Base-by-base conservation (phyloP, 2,113 vertebrate species). In the Panthera tigris region DNA sequence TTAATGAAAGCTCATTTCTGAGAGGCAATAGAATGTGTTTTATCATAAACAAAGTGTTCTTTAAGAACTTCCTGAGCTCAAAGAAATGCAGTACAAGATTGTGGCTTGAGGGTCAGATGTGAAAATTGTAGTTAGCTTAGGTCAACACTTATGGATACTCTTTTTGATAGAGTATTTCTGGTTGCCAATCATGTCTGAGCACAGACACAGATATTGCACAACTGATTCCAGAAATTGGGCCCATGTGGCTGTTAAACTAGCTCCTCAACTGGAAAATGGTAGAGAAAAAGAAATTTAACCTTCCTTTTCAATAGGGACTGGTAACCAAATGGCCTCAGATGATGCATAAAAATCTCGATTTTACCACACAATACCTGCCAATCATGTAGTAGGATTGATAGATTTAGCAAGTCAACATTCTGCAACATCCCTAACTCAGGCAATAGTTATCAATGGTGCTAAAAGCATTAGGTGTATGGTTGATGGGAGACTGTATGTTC, bases 241-340 rank as follows among this genome's bases (percentile, higher is more conserved):
- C 68, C 55, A 74, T 45, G n/a, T 36, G 31, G 23, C 36, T 82
- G 52, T 45, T 66, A 73, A 88, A 88, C n/a, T 88, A 82, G 55
- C n/a, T 92, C 29, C 29, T 81, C 88, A 74, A 57, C 45, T 88
- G 41, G 66, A 92, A 87, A 95, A 87, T 84, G 71, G 80, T 45
- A 48, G 76, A 95, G 57, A n/a, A 27, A 87, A 94, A 48, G 74
- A 80, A 89, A 90, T 78, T 57, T 25, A 95, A 95, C 36, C 57
- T 68, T 21, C 31, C 36, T 95, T 91, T 91, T 71, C 16, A 55
- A 13, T 19, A 78, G 81, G 13, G 48, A 69, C 71, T 31, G 11
- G 36, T 83, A 74, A 83, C 19, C 50, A 89, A 76, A 93, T 12
- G 79, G 48, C 29, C 69, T 33, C 45, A 76, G 45, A 27, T 83